Evolutionary conservation across 2,888 invertebrate species (phyloP).

Genomic region (Elegia similella): DNA sequence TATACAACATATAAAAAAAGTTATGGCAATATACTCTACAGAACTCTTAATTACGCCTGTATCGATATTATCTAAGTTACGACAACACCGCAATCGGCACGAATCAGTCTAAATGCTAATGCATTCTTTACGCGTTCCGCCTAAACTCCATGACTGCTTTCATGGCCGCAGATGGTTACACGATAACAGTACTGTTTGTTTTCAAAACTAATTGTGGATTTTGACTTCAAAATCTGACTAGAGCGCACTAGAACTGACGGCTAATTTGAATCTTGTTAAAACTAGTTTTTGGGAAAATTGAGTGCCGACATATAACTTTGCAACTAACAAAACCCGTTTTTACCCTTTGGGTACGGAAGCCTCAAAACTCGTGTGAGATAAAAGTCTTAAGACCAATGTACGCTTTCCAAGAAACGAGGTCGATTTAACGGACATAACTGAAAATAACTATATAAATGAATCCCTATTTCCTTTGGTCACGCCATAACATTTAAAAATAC

Average conservation of each 20-base stretch:
- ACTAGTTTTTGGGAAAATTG: neutral
- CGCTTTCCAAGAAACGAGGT: too few relatives aligned
- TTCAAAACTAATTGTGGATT: conserved; percentile 8
- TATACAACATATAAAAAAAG: too few relatives aligned
- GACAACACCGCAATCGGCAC: conserved; percentile 11
- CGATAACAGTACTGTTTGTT: conserved; percentile 16
- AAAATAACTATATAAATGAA: too few relatives aligned
- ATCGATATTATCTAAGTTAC: conserved; percentile 5
- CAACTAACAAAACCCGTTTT: too few relatives aligned
- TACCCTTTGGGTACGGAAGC: too few relatives aligned
- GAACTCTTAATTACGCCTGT: neutral
- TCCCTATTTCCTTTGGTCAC: too few relatives aligned
- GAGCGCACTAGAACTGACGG: neutral
- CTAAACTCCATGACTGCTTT: conserved; percentile 15
- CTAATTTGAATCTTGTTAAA: neutral
- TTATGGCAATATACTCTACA: too few relatives aligned
- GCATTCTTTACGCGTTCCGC: conserved; percentile 15
- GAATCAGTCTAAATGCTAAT: conserved; percentile 16
- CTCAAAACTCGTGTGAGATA: too few relatives aligned
- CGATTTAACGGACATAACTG: too few relatives aligned
- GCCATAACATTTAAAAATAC: too few relatives aligned
- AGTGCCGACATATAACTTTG: too few relatives aligned
- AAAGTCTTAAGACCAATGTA: too few relatives aligned
- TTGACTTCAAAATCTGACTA: neutral
- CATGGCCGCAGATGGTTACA: conserved; percentile 6